These are phyloP conservation scores for Argyresthia goedartella DNA, from an alignment of 2,888 invertebrate genomes.

Conservation along the genomic window DNA sequence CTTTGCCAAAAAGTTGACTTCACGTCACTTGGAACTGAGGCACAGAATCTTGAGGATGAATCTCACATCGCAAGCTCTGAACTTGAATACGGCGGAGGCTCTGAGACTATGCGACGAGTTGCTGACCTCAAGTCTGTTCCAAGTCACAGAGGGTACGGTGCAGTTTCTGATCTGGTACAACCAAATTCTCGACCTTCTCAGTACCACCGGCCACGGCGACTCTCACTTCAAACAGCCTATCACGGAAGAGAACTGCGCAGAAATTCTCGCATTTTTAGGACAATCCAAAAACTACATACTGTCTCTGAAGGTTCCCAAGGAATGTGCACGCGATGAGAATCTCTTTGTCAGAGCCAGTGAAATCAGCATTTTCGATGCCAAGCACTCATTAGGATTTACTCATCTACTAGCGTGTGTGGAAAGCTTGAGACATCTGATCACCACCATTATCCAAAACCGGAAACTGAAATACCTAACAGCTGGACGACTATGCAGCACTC, in stretches of 20 bases:
- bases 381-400: too few species aligned
- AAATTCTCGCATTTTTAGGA: not conserved
- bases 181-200: not conserved
- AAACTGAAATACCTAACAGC: too few species aligned
- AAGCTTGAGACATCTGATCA: too few species aligned
- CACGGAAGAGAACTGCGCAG: not conserved
- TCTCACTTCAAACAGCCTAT: not conserved
- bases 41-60: not conserved
- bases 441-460: too few species aligned
- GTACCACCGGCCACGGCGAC: not conserved
- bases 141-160: not conserved
- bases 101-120: not conserved
- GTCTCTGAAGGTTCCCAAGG: not conserved
- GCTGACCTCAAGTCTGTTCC: not conserved
- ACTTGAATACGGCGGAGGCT: not conserved
- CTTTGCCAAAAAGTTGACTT: not conserved
- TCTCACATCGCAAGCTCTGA: not conserved
- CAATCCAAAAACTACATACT: not conserved
- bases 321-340: too few species aligned
- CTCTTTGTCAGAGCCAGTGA: too few species aligned
- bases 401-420: too few species aligned
- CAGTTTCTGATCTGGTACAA: not conserved
- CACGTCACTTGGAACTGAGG: not conserved
- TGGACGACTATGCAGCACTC: too few species aligned
- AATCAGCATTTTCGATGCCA: too few species aligned